These are phyloP conservation scores for Drosophila kurseongensis DNA, from an alignment of 1,140 invertebrate genomes.

Conservation along the genomic window DNA sequence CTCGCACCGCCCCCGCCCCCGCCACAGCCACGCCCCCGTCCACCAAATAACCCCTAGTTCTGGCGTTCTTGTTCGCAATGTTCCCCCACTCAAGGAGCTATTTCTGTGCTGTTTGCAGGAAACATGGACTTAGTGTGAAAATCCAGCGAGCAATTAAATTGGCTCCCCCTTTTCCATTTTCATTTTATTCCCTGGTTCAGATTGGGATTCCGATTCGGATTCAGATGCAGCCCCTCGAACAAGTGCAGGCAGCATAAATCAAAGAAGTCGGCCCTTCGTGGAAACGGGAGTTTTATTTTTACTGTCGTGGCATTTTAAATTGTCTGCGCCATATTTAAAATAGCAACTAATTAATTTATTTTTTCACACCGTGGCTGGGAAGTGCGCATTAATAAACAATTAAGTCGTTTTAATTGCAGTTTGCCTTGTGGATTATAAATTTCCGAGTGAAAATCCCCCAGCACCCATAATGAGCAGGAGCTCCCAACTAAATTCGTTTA, in stretches of 20 bases:
- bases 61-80: constrained; percentile 25
- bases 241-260: constrained; percentile 77
- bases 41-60: constrained; percentile 11
- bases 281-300: constrained; percentile 49
- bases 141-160: constrained; percentile 74
- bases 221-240: constrained; percentile 32
- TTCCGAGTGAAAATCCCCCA: constrained; percentile 27
- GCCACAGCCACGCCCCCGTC: background rate
- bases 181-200: background rate
- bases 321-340: constrained; percentile 77
- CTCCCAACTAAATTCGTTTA: constrained; percentile 37
- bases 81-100: constrained; percentile 36
- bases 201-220: constrained; percentile 12
- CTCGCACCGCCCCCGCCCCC: background rate
- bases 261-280: constrained; percentile 41
- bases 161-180: constrained; percentile 44
- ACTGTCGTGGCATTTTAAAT: constrained; percentile 60
- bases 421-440: constrained; percentile 40
- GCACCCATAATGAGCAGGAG: constrained; percentile 29
- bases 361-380: constrained; percentile 66
- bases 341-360: constrained; percentile 79
- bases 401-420: constrained; percentile 74
- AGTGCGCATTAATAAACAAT: constrained; percentile 82
- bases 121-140: constrained; percentile 79
- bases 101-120: constrained; percentile 66